Evolutionary conservation across 2,113 vertebrate genomes (phyloP).

Genomic region (Empidonax traillii): DNA sequence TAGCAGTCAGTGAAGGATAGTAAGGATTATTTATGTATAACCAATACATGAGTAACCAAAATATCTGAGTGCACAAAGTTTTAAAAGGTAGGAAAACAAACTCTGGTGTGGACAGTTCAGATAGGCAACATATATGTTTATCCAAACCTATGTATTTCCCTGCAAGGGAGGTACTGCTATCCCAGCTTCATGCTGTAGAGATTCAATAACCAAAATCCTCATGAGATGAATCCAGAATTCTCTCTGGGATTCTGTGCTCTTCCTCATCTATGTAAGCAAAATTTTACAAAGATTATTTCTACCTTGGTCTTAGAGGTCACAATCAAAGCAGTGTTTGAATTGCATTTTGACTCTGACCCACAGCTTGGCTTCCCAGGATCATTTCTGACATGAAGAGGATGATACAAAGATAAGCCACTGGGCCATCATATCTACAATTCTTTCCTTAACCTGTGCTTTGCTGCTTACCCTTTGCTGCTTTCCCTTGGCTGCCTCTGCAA

Average conservation of each 20-base stretch:
- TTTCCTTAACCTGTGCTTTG: conserved; percentile 26
- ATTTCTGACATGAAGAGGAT: conserved; percentile 5
- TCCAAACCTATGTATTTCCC: not conserved
- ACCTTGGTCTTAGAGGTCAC: not conserved
- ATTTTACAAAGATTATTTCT: conserved; percentile 9
- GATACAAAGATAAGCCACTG: not conserved
- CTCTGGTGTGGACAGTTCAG: not conserved
- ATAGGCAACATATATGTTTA: not conserved
- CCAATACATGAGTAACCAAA: not conserved
- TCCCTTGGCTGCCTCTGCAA: not conserved
- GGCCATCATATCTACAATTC: not conserved
- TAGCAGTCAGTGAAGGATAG: not conserved
- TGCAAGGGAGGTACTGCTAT: not conserved
- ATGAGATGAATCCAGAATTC: not conserved
- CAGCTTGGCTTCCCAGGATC: conserved; percentile 14
- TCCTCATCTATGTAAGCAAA: not conserved
- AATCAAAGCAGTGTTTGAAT: conserved; percentile 29
- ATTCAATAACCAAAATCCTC: not conserved
- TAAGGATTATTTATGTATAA: not conserved
- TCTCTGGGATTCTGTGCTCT: not conserved
- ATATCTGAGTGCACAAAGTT: not conserved
- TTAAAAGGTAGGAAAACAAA: not conserved
- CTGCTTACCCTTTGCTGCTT: conserved; percentile 3
- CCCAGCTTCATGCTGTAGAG: not conserved
- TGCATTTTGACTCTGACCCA: not conserved